Evolutionary conservation across 1,140 invertebrate species (phyloP).

Genomic region (Macrobrachium rosenbergii): DNA sequence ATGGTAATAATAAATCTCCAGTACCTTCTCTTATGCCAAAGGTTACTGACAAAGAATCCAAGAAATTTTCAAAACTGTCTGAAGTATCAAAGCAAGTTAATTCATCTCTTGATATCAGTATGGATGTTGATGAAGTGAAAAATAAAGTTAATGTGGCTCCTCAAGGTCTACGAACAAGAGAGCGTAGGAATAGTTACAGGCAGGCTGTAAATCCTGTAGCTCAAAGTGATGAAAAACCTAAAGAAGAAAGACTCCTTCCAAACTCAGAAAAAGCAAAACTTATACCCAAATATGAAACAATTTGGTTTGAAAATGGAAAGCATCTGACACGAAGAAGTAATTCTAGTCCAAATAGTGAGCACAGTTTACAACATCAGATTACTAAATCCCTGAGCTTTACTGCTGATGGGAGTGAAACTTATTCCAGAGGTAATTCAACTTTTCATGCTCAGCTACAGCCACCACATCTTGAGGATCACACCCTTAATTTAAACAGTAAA

Average conservation of each 20-base stretch:
- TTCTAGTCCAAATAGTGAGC: slow-evolving; percentile 34
- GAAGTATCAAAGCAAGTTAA: slow-evolving; percentile 8
- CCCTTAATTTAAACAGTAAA: slow-evolving; percentile 36
- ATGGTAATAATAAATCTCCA: slow-evolving; percentile 62
- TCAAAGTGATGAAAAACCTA: slow-evolving; percentile 28
- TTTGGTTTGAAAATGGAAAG: slow-evolving; percentile 65
- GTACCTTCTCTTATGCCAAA: slow-evolving; percentile 62
- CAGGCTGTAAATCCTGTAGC: slow-evolving; percentile 70
- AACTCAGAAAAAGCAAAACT: slow-evolving; percentile 38
- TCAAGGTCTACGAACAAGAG: slow-evolving; percentile 68
- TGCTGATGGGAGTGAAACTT: not conserved
- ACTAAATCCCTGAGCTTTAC: not conserved
- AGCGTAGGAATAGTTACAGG: slow-evolving; percentile 71
- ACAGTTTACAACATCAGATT: slow-evolving; percentile 32
- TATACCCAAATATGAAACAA: slow-evolving; percentile 64
- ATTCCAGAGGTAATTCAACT: slow-evolving; percentile 16
- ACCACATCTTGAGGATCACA: slow-evolving; percentile 35
- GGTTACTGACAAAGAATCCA: slow-evolving; percentile 19
- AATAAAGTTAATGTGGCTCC: slow-evolving; percentile 67
- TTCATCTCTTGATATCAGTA: slow-evolving; percentile 41
- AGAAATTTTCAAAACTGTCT: not conserved
- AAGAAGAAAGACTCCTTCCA: slow-evolving; percentile 23
- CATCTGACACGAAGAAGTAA: slow-evolving; percentile 29
- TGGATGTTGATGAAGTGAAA: slow-evolving; percentile 65
- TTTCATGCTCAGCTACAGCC: slow-evolving; percentile 19